Conservation (phyloP, 2,113 vertebrate species). For the Cynopterus brachyotis region DNA sequence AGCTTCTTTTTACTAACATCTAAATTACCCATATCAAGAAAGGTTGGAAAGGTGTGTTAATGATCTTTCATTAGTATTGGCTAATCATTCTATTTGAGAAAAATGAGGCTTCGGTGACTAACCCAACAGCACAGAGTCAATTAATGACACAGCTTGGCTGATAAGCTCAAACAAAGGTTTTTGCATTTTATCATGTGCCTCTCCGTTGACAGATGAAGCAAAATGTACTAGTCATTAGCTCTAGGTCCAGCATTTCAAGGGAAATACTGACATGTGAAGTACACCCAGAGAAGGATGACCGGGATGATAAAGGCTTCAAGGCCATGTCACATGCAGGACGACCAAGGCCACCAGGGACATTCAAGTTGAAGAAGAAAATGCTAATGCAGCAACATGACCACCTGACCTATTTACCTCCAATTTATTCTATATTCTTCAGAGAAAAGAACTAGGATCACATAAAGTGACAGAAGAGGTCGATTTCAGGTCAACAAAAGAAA, state of each 20-base stretch:
- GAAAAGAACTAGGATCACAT: neutral
- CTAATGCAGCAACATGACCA: neutral
- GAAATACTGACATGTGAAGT: neutral
- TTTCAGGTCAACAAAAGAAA: neutral
- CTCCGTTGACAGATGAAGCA: neutral
- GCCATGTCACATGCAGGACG: neutral
- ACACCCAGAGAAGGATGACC: neutral
- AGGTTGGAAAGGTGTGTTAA: neutral
- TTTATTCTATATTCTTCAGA: neutral
- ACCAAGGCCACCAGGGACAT: neutral
- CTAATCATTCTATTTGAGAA: neutral
- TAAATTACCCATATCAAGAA: neutral
- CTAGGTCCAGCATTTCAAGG: neutral
- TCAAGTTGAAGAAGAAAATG: neutral
- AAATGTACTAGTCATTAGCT: neutral
- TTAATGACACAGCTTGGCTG: neutral
- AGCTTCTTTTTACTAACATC: neutral
- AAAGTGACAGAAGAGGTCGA: neutral
- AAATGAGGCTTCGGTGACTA: neutral
- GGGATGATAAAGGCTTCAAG: neutral
- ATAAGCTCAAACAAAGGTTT: neutral
- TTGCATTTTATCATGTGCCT: neutral
- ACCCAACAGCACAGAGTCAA: neutral
- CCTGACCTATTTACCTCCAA: neutral
- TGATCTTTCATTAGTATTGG: neutral